Conservation (phyloP, 1,140 invertebrate genomes). For the Euborellia annulipes region DNA sequence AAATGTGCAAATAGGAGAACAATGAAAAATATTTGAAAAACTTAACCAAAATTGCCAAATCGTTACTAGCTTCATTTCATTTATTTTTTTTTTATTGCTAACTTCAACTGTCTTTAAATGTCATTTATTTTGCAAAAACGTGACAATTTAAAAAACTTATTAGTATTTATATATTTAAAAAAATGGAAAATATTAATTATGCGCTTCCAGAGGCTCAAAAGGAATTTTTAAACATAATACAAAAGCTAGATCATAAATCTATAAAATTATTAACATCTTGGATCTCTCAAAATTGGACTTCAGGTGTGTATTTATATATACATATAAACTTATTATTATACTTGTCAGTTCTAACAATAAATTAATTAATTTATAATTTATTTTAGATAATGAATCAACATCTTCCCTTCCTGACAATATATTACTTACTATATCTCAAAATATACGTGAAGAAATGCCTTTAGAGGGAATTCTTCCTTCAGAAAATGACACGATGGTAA, state of each 20-base stretch:
- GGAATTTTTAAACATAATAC: conserved; percentile 16
- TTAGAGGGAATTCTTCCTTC: conserved; percentile 36
- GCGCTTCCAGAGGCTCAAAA: conserved; percentile 10
- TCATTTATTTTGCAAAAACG: too few relatives aligned
- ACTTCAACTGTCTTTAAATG: too few relatives aligned
- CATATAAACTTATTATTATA: conserved; percentile 7
- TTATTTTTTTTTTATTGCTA: too few relatives aligned
- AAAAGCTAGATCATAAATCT: conserved; percentile 12
- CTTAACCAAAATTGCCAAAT: too few relatives aligned
- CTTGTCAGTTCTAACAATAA: conserved; percentile 15
- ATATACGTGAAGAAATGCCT: conserved; percentile 36
- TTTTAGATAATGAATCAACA: too few relatives aligned
- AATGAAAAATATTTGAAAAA: too few relatives aligned
- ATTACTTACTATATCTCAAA: conserved; percentile 32
- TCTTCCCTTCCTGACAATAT: neutral
- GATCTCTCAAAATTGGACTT: conserved; percentile 21
- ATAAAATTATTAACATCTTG: conserved; percentile 20
- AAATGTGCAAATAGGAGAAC: too few relatives aligned
- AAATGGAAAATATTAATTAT: too few relatives aligned
- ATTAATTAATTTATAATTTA: conserved; percentile 14
- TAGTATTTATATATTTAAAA: too few relatives aligned
- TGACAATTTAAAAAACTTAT: too few relatives aligned
- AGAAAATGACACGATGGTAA: conserved; percentile 35
- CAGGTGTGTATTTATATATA: conserved; percentile 11
- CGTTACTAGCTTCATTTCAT: too few relatives aligned